phyloP scores from a whole-genome alignment of 2,888 invertebrate genomes.

The Platycheirus rosarum region DNA sequence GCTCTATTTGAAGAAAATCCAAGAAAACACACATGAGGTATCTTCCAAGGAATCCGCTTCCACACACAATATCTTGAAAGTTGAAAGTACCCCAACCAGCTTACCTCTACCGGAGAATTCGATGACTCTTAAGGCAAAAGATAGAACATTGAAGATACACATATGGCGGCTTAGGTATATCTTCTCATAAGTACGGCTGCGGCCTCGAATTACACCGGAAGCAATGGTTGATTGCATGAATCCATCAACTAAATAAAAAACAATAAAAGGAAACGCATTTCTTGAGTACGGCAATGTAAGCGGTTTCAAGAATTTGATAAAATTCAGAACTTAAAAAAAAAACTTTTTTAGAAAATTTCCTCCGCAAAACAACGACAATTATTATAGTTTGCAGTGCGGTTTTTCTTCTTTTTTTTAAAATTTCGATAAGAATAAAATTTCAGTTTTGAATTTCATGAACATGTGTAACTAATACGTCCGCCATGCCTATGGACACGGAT shows the following conservation, averaged over 20 bases:
- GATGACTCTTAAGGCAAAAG: conserved; percentile 21
- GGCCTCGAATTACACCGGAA: conserved; percentile 64
- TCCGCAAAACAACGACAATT: conserved; percentile 5
- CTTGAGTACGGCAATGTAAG: conserved; percentile 31
- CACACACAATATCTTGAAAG: conserved; percentile 2
- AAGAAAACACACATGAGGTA: conserved; percentile 40
- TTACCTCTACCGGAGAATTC: neutral
- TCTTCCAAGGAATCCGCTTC: conserved; percentile 15
- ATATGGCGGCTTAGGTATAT: neutral
- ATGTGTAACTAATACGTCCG: conserved; percentile 63
- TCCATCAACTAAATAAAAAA: too few species aligned
- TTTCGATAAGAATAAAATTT: conserved; percentile 37
- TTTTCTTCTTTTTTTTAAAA: conserved; percentile 2
- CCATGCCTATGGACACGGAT: conserved; percentile 45
- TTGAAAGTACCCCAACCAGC: neutral
- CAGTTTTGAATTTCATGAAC: conserved; percentile 37
- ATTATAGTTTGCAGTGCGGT: conserved; percentile 28
- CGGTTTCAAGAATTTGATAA: conserved; percentile 34
- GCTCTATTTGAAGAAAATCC: conserved; percentile 69
- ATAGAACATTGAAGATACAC: conserved; percentile 10
- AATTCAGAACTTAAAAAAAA: conserved; percentile 62
- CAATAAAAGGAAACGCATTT: conserved; percentile 57
- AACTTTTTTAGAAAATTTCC: conserved; percentile 47
- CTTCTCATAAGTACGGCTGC: neutral
- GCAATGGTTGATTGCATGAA: conserved; percentile 69